A percentile compares a stretch with the other conserved stretches of the same genome.
phyloP scores from a whole-genome alignment of 2,888 invertebrate species.

The Eupeodes luniger region DNA sequence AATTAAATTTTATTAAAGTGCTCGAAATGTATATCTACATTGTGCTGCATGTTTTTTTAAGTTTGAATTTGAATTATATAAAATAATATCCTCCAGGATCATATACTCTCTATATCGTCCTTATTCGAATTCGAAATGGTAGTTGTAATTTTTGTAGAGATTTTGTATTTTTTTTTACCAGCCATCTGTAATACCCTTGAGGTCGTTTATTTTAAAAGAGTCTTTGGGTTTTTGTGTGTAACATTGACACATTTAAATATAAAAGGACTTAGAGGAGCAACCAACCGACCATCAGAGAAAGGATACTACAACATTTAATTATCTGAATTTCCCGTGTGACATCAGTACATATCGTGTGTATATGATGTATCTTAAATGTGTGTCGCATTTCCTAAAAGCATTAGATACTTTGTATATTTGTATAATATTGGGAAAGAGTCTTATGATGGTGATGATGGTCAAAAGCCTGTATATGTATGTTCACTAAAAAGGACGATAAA shows the following conservation, averaged over 20 bases:
- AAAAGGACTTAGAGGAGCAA: slow-evolving; percentile 11
- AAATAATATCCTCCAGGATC: neutral
- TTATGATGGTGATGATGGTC: slow-evolving; percentile 1
- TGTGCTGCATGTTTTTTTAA: slow-evolving; percentile 23
- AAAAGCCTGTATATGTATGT: slow-evolving; percentile 3
- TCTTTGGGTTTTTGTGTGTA: slow-evolving; percentile 27
- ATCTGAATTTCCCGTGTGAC: slow-evolving; percentile 59
- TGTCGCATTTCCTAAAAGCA: slow-evolving; percentile 51
- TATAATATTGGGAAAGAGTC: neutral
- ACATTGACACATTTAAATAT: slow-evolving; percentile 33
- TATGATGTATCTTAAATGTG: slow-evolving; percentile 31
- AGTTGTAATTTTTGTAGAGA: slow-evolving; percentile 36
- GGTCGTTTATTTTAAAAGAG: slow-evolving; percentile 37
- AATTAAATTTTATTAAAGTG: slow-evolving; percentile 64
- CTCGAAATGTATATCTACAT: slow-evolving; percentile 1
- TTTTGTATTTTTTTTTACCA: neutral
- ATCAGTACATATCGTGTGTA: slow-evolving; percentile 1
- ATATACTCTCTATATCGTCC: neutral
- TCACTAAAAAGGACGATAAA: slow-evolving; percentile 20
- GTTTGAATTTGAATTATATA: slow-evolving; percentile 12
- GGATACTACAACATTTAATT: slow-evolving; percentile 58
- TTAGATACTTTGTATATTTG: slow-evolving; percentile 24
- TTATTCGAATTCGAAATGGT: neutral
- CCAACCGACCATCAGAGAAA: neutral
- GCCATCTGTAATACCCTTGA: slow-evolving; percentile 8